phyloP scores from a whole-genome alignment of 2,113 vertebrate genomes.

The Caracal caracal region DNA sequence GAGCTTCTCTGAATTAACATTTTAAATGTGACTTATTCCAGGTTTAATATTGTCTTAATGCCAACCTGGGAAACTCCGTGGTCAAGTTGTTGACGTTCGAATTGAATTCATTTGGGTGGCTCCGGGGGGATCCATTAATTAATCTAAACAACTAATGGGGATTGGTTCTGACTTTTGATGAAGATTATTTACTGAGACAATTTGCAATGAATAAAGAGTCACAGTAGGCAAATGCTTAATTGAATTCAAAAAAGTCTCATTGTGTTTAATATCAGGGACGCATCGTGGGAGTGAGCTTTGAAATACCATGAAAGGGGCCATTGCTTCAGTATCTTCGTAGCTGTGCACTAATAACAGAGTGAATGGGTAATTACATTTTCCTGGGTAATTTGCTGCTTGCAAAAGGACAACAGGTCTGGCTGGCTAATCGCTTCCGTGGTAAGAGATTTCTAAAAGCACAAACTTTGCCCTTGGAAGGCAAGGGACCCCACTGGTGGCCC shows the following conservation, averaged over 20 bases:
- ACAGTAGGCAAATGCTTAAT: constrained; percentile 91
- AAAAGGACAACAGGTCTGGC: constrained; percentile 83
- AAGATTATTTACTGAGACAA: constrained; percentile 92
- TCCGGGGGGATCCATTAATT: constrained; percentile 91
- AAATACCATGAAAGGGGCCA: constrained; percentile 83
- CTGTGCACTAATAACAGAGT: constrained; percentile 81
- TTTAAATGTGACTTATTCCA: constrained; percentile 93
- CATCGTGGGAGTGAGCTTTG: constrained; percentile 82
- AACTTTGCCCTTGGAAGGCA: constrained; percentile 7
- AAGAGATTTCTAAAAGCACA: constrained; percentile 31
- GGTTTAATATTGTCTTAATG: constrained; percentile 90
- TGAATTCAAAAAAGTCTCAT: constrained; percentile 87
- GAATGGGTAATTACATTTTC: constrained; percentile 85
- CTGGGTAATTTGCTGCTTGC: constrained; percentile 81
- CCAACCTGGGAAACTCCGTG: constrained; percentile 89
- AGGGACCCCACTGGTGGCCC: neutral
- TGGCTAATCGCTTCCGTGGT: constrained; percentile 37
- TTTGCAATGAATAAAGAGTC: constrained; percentile 90
- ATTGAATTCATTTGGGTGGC: constrained; percentile 90
- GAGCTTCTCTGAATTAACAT: constrained; percentile 91
- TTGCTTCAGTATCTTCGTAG: constrained; percentile 81
- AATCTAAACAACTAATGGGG: constrained; percentile 91
- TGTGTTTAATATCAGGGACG: constrained; percentile 86
- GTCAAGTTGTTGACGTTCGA: constrained; percentile 89
- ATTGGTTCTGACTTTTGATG: constrained; percentile 92